A percentile compares a stretch with the other conserved stretches of the same genome.
Evolutionary conservation across 2,888 invertebrate genomes (phyloP).

Genomic region (Philaethria dido): DNA sequence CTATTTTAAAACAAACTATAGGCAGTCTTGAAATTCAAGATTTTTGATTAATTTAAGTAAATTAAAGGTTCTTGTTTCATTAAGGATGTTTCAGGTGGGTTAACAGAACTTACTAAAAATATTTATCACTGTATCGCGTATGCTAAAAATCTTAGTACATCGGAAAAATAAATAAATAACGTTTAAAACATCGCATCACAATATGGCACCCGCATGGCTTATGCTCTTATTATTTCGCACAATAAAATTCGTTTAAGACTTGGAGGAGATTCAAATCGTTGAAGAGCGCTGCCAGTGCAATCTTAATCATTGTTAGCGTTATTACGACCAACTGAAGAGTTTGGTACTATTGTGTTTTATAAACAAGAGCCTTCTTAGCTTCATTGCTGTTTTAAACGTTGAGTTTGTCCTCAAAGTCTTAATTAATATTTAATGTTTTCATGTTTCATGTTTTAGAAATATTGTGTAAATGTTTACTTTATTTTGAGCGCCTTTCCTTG

Average conservation of each 20-base stretch:
- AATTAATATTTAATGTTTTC: not conserved
- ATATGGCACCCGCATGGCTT: slow-evolving; percentile 33
- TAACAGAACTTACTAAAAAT: not conserved
- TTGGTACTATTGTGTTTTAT: slow-evolving; percentile 26
- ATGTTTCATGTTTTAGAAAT: not conserved
- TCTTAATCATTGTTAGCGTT: slow-evolving; percentile 67
- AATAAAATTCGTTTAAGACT: slow-evolving; percentile 74
- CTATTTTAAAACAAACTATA: not conserved
- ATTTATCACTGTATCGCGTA: not conserved
- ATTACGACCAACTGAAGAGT: slow-evolving; percentile 50
- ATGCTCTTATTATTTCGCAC: slow-evolving; percentile 61
- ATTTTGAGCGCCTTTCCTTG: not conserved
- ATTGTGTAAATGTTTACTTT: not conserved
- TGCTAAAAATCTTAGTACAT: too few relatives aligned
- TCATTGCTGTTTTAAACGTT: slow-evolving; percentile 16
- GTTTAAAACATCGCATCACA: slow-evolving; percentile 17
- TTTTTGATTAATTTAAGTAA: not conserved
- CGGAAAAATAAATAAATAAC: not conserved
- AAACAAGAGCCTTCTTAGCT: slow-evolving; percentile 12
- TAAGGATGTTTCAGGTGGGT: not conserved
- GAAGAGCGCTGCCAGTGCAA: slow-evolving; percentile 57
- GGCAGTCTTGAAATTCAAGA: not conserved
- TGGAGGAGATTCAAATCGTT: slow-evolving; percentile 70
- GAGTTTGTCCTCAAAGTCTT: not conserved
- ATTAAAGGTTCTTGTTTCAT: not conserved